Base-by-base conservation (phyloP, 2,888 invertebrate species). In the Epiblema foenella region DNA sequence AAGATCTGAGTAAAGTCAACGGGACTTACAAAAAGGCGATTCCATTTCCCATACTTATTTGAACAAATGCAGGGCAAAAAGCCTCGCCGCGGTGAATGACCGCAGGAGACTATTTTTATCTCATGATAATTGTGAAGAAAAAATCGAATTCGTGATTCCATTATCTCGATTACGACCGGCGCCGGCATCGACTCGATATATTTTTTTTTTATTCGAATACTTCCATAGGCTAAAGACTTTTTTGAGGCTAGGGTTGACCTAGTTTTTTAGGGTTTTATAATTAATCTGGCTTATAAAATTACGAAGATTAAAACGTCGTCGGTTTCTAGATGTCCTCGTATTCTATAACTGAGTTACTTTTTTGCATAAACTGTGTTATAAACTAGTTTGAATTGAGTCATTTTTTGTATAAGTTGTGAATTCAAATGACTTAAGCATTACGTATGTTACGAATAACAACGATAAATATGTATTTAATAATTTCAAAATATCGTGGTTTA, bases 101-200 rank as follows among this genome's bases (percentile, higher is more conserved):
- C 83, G 81, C 81, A 68, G 77, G 15, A 46, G 46, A 80, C 83
- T 84, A 83, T 85, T 83, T 86, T 81, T 81, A 84, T 81, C 79
- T 80, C 82, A 77, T 75, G 75, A 73, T 71, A 73, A 72, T 46
- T 49, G 64, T 77, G 76, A 75, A 82, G 84, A 83, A 58, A 70
- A 85, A 84, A 81, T 72, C 72, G 73, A 74, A 76, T 75, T 81
- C 83, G 83, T 84, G 83, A 87, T 86, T 87, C 82, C 82, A 88
- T 88, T 86, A 85, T 79, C 74, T 78, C 79, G 78, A 86, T 85
- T 82, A 83, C 83, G 79, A 78, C 78, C 79, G 79, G 77, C 74
- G 79, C 77, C 73, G 72, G 18, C 63, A 52, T 63, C 69, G 70
- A 68, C 74, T 74, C 69, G 78, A 77, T 77, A 75, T 74, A 73